Evolutionary conservation across 2,888 invertebrate genomes (phyloP), one percentile per base, ranked within the genome.

Genomic region (Parnassius mnemosyne): DNA sequence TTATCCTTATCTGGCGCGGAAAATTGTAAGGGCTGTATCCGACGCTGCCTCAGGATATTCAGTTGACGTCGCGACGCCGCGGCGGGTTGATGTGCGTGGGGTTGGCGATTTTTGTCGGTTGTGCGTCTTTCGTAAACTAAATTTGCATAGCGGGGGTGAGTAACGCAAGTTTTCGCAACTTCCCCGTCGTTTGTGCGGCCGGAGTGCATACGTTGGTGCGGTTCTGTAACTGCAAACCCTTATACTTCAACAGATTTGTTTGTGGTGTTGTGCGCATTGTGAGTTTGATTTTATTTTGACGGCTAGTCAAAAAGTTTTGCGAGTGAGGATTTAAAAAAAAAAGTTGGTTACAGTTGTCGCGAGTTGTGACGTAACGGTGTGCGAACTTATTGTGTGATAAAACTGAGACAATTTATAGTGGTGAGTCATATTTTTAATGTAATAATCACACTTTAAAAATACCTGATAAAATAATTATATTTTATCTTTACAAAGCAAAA

Each of bases 11-110:
- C 80, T 67, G 66, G 75, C 82, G 79, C 75, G 84, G 86, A 87
- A 88, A 85, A 84, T 77, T 81, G 77, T 81, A 77, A 81, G 85
- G 83, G 81, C 75, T 78, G 83, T 78, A 83, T 80, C 74, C 74
- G 73, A 78, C 73, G 72, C 74, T 77, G 76, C 69, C 72, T 83
- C 83, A 63, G 63, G 63, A 63, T 55, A 60, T 60, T n/a, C 61
- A 90, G 90, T 90, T 73, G 78, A 76, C 82, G 85, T 80, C 83
- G 87, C 82, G 80, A 68, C 69, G 69, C 72, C 71, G 84, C 76
- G 82, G 69, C 77, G 80, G 63, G 52, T 46, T 77, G 79, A 71
- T 77, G 85, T 72, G 68, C 65, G 69, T 66, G 66, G 72, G 72
- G 65, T 43, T 68, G 68, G 73, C 60, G 72, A 67, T 72, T 75